Evolutionary conservation across 2,113 vertebrate genomes (phyloP).

Genomic region (Lagopus leucura): DNA sequence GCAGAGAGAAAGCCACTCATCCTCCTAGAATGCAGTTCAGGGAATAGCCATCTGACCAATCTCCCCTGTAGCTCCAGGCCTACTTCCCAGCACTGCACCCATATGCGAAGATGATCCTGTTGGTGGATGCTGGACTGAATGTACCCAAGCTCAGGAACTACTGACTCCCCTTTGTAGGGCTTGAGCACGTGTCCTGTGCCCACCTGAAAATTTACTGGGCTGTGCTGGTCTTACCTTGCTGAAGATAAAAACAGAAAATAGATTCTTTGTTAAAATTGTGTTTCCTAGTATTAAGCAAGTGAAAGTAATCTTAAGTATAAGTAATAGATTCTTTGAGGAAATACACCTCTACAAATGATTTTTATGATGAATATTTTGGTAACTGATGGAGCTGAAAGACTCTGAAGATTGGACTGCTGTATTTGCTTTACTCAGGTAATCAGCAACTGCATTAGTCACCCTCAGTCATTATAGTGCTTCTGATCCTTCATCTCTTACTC

Average conservation of each 20-base stretch:
- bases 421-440: background rate
- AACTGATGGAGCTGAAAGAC: background rate
- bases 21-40: background rate
- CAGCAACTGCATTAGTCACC: too few species aligned
- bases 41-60: background rate
- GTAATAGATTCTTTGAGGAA: background rate
- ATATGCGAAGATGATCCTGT: accelerated
- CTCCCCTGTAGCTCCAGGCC: background rate
- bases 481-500: background rate
- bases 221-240: background rate
- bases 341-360: background rate
- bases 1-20: background rate
- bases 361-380: background rate
- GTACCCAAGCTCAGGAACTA: background rate
- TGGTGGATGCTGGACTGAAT: background rate
- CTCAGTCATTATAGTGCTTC: background rate
- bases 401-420: background rate
- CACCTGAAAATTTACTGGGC: background rate
- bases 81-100: background rate
- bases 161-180: background rate
- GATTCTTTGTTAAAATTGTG: background rate
- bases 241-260: background rate
- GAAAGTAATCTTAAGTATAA: background rate
- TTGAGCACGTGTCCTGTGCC: background rate
- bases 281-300: background rate